These are phyloP conservation scores for Endotricha flammealis DNA, from an alignment of 2,888 invertebrate genomes.

Conservation along the genomic window DNA sequence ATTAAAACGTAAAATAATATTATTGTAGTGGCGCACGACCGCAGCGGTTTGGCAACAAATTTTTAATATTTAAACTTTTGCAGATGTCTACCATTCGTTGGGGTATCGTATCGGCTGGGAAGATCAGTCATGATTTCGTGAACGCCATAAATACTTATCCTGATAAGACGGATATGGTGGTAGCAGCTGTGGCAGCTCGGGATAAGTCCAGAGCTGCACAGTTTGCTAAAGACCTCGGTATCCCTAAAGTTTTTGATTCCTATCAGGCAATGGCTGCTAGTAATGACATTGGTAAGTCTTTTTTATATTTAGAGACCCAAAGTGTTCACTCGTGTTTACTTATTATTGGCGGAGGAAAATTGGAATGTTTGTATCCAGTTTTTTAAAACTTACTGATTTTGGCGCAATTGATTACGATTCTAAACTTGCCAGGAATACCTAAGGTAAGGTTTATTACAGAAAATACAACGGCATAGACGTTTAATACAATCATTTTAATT, in stretches of 20 bases:
- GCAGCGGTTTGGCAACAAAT: too few species aligned
- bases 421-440: too few species aligned
- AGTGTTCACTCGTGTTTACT: background rate
- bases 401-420: too few species aligned
- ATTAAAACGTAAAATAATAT: too few species aligned
- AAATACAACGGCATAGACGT: too few species aligned
- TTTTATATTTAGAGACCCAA: background rate
- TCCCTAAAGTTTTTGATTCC: slow-evolving; percentile 82
- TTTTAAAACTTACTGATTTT: too few species aligned
- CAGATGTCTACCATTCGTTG: slow-evolving; percentile 82
- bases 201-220: slow-evolving; percentile 81
- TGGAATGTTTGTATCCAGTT: too few species aligned
- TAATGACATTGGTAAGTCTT: slow-evolving; percentile 83
- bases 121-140: slow-evolving; percentile 91
- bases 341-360: too few species aligned
- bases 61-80: slow-evolving; percentile 11
- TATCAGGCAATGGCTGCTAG: slow-evolving; percentile 86
- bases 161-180: slow-evolving; percentile 80
- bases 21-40: too few species aligned
- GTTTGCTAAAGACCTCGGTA: slow-evolving; percentile 85
- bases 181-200: slow-evolving; percentile 87
- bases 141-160: slow-evolving; percentile 82
- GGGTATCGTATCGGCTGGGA: slow-evolving; percentile 91
- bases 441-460: too few species aligned
- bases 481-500: background rate